Conservation (phyloP, 2,888 invertebrate genomes). For the Portevinia maculata region DNA sequence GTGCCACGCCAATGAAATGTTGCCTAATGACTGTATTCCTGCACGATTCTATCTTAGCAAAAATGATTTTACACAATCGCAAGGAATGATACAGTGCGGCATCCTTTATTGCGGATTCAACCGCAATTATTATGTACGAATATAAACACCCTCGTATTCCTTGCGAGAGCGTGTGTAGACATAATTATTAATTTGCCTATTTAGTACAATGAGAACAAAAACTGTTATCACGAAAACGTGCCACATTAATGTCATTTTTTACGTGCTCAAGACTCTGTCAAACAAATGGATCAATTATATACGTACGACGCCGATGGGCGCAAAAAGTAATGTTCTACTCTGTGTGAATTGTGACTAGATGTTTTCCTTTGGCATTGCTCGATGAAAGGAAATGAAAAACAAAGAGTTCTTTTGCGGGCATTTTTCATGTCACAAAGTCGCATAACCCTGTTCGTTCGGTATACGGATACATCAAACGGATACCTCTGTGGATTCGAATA, state of each 20-base stretch:
- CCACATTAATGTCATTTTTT: conserved; percentile 56
- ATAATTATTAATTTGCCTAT: conserved; percentile 61
- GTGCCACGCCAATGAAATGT: conserved; percentile 36
- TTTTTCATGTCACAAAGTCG: neutral
- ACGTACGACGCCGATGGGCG: neutral
- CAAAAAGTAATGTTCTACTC: conserved; percentile 11
- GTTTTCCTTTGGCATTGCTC: conserved; percentile 46
- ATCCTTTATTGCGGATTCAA: conserved; percentile 22
- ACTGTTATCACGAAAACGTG: conserved; percentile 51
- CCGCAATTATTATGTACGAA: conserved; percentile 25
- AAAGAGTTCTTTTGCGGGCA: neutral
- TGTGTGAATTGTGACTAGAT: conserved; percentile 39
- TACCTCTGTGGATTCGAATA: neutral
- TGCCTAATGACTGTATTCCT: conserved; percentile 47
- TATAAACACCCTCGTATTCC: neutral
- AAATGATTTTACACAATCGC: conserved; percentile 14
- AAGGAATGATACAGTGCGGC: conserved; percentile 3
- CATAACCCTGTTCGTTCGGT: too few relatives aligned
- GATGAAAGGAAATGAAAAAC: conserved; percentile 63
- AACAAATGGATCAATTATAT: conserved; percentile 27
- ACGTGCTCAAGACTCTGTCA: neutral
- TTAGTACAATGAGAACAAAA: neutral
- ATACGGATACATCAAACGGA: neutral
- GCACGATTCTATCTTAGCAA: conserved; percentile 3
- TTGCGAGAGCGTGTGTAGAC: too few relatives aligned